Percentiles rank a stretch among this genome's conserved stretches.
phyloP scores from a whole-genome alignment of 2,888 invertebrate species.

The Therioaphis trifolii region DNA sequence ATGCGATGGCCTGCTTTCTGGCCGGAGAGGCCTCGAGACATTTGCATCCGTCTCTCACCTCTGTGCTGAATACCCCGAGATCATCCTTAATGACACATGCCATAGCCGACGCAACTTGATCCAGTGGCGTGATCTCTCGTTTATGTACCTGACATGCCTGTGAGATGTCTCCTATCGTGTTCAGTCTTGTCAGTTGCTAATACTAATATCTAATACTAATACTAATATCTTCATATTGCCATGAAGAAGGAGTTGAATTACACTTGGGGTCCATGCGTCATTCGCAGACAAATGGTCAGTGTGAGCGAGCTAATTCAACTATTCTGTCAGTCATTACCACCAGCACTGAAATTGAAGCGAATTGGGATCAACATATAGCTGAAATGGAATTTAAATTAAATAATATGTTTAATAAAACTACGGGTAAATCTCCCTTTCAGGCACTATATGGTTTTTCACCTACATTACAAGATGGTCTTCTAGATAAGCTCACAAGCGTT shows the following conservation, averaged over 20 bases:
- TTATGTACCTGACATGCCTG: no score
- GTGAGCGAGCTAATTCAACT: not conserved
- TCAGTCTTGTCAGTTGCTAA: no score
- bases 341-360: not conserved
- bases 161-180: no score
- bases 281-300: not conserved
- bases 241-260: not conserved
- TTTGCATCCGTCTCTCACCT: no score
- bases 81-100: no score
- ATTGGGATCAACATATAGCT: not conserved
- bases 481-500: not conserved
- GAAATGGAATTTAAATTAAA: not conserved
- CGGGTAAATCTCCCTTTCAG: not conserved
- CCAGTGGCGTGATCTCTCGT: no score
- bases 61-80: no score
- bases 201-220: no score
- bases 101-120: no score
- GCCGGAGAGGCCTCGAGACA: no score
- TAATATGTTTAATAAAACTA: constrained; percentile 1
- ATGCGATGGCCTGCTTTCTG: no score
- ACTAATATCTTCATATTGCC: no score
- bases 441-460: not conserved
- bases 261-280: not conserved
- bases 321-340: not conserved
- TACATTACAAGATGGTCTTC: not conserved